Base-by-base conservation (phyloP, 2,888 invertebrate genomes). In the Lasioglossum marginatum region DNA sequence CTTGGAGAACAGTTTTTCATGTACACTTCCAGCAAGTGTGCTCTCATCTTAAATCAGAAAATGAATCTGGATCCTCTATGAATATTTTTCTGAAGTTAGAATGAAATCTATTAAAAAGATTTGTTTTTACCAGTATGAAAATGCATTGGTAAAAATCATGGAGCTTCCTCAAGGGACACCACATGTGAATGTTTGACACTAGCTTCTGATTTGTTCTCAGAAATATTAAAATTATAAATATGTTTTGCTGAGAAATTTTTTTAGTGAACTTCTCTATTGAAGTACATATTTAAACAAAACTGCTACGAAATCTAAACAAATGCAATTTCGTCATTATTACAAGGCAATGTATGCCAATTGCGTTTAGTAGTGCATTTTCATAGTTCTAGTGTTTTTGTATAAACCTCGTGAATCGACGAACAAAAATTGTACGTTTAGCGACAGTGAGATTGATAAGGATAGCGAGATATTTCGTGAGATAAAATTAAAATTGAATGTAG, bases 1-100 rank as follows among this genome's bases (percentile, higher is more conserved):
- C 52, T 83, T 66, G 63, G 63, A 72, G 72, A 72, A 68, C 70
- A 48, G 43, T 77, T 78, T 74, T 70, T 74, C 16, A 40, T n/a
- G 5, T n/a, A 76, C 75, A 37, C 80, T 79, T 77, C 27, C 0
- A 23, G 71, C 60, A 48, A 48, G 16, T 34, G 34, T 34, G 23
- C 10, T 19, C 14, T 6, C 23, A 52, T 48, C 37, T 40, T 23
- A 4, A 4, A 40, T n/a, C 34, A 14, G 52, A 23, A 48, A 73
- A 73, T 6, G 10, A 31, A 52, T 52, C 10, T 40, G 23, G 0
- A 4, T 37, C 31, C n/a, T n/a, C n/a, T 57, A 3, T 57, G 52
- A 57, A 57, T n/a, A 4, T 57, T 12, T 12, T n/a, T 57, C 12
- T 57, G n/a, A n/a, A 12, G n/a, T n/a, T 12, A n/a, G 1, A 23